A percentile compares a stretch with the other conserved stretches of the same genome.
phyloP scores from a whole-genome alignment of 1,140 invertebrate genomes.

The Trichonephila inaurata region DNA sequence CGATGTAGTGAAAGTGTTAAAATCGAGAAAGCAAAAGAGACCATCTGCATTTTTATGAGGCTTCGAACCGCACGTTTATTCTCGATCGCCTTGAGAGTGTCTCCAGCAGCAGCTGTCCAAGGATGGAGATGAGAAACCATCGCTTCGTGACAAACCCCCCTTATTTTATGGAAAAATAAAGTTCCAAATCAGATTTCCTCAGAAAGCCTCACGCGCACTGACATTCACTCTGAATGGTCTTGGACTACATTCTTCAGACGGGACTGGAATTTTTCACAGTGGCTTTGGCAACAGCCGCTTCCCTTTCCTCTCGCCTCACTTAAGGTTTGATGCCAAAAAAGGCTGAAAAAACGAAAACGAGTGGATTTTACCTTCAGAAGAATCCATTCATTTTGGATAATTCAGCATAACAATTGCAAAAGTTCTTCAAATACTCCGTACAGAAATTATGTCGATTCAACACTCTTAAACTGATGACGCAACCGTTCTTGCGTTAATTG shows the following conservation, averaged over 20 bases:
- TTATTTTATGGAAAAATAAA: background rate
- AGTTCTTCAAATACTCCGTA: too few relatives aligned
- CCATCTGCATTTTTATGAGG: too few relatives aligned
- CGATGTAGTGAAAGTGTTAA: background rate
- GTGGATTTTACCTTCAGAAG: too few relatives aligned
- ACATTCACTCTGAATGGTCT: background rate
- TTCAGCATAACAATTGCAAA: too few relatives aligned
- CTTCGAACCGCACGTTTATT: too few relatives aligned
- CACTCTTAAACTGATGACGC: too few relatives aligned
- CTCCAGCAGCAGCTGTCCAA: background rate
- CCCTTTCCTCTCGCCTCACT: background rate
- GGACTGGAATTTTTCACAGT: background rate
- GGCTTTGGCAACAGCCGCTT: background rate
- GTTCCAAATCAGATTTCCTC: background rate
- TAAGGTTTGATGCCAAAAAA: too few relatives aligned
- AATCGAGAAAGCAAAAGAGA: too few relatives aligned
- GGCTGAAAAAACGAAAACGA: too few relatives aligned
- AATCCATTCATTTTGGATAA: too few relatives aligned
- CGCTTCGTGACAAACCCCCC: background rate
- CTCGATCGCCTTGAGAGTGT: background rate
- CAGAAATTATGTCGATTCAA: too few relatives aligned
- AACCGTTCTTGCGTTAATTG: too few relatives aligned
- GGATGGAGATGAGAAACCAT: conserved; percentile 8
- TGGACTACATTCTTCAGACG: background rate
- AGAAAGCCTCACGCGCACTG: background rate